phyloP scores from a whole-genome alignment of 1,140 invertebrate genomes.

The Bombus turneri region DNA sequence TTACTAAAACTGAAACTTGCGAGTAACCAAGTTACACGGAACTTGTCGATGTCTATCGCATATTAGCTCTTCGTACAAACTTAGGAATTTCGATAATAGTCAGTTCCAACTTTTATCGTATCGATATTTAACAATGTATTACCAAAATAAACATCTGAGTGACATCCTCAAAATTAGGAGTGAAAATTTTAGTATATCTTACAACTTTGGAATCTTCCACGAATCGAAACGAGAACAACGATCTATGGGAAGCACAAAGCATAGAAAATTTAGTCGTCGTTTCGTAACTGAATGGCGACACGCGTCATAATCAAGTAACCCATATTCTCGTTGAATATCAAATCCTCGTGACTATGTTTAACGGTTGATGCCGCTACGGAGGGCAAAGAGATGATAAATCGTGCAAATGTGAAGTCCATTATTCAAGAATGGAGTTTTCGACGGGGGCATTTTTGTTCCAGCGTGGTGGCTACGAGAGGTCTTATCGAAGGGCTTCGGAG shows the following conservation, averaged over 20 bases:
- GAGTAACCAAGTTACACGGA: neutral
- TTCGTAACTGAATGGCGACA: conserved; percentile 16
- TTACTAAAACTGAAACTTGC: neutral
- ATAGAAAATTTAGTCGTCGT: conserved; percentile 12
- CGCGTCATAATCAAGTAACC: conserved; percentile 38
- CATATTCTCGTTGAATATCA: conserved; percentile 59
- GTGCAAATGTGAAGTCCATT: conserved; percentile 61
- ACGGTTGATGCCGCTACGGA: conserved; percentile 24
- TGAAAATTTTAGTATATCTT: no score
- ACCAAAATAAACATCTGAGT: no score
- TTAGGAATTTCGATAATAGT: neutral
- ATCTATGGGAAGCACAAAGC: neutral
- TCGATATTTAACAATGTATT: no score
- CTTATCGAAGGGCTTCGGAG: conserved; percentile 38
- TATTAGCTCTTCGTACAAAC: neutral
- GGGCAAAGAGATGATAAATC: conserved; percentile 42
- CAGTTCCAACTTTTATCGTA: no score
- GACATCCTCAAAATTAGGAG: neutral
- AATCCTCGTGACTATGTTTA: conserved; percentile 54
- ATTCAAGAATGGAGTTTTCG: conserved; percentile 55
- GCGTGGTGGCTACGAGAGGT: conserved; percentile 15
- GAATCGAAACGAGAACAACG: neutral
- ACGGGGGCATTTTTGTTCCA: conserved; percentile 47
- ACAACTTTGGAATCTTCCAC: neutral
- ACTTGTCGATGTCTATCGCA: neutral